These are phyloP conservation scores for Enteromius paludinosus DNA, from an alignment of 2,797 vertebrate species.

Conservation along the genomic window DNA sequence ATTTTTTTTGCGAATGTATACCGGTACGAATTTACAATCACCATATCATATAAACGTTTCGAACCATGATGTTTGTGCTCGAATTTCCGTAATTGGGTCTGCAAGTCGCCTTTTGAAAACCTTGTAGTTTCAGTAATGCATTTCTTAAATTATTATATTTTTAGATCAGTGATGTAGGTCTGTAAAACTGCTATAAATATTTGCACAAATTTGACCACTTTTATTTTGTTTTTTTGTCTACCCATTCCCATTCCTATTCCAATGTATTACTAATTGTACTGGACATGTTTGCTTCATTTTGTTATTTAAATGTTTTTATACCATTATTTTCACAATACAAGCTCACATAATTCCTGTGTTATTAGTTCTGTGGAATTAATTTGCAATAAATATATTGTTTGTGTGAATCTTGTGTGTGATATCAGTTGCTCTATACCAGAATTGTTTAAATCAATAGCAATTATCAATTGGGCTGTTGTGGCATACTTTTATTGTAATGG, in stretches of 20 bases:
- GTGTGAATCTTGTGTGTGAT: slow-evolving; percentile 20
- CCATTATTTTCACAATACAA: slow-evolving; percentile 66
- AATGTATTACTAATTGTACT: slow-evolving; percentile 66
- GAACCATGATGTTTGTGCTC: background rate
- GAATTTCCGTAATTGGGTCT: background rate
- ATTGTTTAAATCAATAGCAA: background rate
- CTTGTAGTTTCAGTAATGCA: slow-evolving; percentile 38
- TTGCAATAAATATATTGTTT: slow-evolving; percentile 73
- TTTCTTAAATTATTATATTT: slow-evolving; percentile 46
- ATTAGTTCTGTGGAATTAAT: slow-evolving; percentile 70
- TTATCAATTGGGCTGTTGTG: background rate
- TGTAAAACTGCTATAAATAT: slow-evolving; percentile 49
- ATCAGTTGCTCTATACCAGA: background rate
- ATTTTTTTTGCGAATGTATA: slow-evolving; percentile 19
- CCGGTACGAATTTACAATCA: slow-evolving; percentile 32
- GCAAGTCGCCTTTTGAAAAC: slow-evolving; percentile 23
- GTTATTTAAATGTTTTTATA: slow-evolving; percentile 71
- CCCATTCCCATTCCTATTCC: slow-evolving; percentile 29
- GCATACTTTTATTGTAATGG: background rate
- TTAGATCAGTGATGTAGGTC: slow-evolving; percentile 47
- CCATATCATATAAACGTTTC: background rate
- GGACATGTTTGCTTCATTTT: slow-evolving; percentile 63
- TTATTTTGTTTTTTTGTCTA: slow-evolving; percentile 55
- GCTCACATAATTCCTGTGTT: slow-evolving; percentile 54
- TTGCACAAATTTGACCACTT: slow-evolving; percentile 58